Conservation (phyloP, 2,888 invertebrate species). For the Lithophane socia region DNA sequence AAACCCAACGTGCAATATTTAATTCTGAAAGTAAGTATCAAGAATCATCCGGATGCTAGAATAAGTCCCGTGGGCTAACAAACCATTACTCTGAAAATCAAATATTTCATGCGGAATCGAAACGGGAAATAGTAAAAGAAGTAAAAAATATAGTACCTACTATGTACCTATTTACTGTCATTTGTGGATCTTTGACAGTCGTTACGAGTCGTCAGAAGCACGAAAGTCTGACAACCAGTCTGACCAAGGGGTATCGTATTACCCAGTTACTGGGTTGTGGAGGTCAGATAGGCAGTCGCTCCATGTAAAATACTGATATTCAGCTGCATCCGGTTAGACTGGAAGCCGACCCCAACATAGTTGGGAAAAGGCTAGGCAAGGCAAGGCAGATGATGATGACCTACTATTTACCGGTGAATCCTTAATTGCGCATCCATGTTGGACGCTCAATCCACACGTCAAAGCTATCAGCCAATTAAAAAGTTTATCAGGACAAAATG, state of each 20-base stretch:
- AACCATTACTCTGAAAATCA: background rate
- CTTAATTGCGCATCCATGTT: background rate
- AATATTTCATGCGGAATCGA: background rate
- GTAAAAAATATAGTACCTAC: background rate
- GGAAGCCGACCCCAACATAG: too few relatives aligned
- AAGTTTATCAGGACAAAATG: slow-evolving; percentile 20
- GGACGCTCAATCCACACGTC: background rate
- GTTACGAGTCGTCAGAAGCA: too few relatives aligned
- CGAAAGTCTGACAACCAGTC: too few relatives aligned
- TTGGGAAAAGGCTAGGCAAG: too few relatives aligned
- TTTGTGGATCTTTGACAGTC: too few relatives aligned
- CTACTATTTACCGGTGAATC: background rate
- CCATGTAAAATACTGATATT: too few relatives aligned
- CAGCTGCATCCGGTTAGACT: too few relatives aligned
- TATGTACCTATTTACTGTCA: too few relatives aligned
- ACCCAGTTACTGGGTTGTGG: too few relatives aligned
- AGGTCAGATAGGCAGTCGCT: too few relatives aligned
- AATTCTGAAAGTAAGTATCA: background rate
- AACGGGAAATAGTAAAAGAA: background rate
- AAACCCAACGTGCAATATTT: background rate
- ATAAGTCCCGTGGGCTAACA: background rate
- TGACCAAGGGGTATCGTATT: too few relatives aligned
- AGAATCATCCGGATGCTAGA: background rate
- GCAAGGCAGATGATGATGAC: too few relatives aligned
- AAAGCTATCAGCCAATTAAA: slow-evolving; percentile 36